phyloP scores from a whole-genome alignment of 2,888 invertebrate species.

The Mythimna ferrago region DNA sequence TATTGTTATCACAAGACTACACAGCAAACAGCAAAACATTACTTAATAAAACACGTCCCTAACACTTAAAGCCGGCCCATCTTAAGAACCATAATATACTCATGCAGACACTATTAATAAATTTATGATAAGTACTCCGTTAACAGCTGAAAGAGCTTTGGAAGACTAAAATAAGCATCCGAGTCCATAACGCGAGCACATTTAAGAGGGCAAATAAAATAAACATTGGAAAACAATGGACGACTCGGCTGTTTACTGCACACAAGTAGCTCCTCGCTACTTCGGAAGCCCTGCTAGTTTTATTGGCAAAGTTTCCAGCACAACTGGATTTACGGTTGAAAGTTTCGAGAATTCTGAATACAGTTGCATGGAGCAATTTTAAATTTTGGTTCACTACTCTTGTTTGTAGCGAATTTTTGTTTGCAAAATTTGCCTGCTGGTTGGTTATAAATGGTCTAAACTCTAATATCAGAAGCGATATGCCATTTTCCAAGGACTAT shows the following conservation, averaged over 20 bases:
- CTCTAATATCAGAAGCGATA: too few species aligned
- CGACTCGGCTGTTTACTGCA: constrained; percentile 35
- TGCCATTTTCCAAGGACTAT: background rate
- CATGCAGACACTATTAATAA: constrained; percentile 55
- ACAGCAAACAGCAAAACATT: background rate
- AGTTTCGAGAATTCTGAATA: constrained; percentile 42
- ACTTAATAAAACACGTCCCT: constrained; percentile 4
- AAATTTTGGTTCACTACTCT: constrained; percentile 39
- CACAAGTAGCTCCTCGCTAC: constrained; percentile 27
- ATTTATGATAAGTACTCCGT: constrained; percentile 57
- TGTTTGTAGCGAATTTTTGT: background rate
- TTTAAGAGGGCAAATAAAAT: constrained; percentile 50
- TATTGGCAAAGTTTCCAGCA: constrained; percentile 59
- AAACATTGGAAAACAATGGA: constrained; percentile 51
- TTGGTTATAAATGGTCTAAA: background rate
- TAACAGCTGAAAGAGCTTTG: constrained; percentile 54
- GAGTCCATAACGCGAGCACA: constrained; percentile 46
- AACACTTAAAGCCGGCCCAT: constrained; percentile 25
- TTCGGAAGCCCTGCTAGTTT: constrained; percentile 36
- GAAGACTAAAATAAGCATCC: constrained; percentile 37
- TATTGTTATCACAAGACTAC: constrained; percentile 5
- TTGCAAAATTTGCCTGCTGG: background rate
- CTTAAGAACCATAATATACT: constrained; percentile 9
- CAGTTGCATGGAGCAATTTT: constrained; percentile 36
- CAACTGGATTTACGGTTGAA: constrained; percentile 20